These are phyloP conservation scores for Tupaia chinensis DNA, from an alignment of 2,113 vertebrate species.

Conservation along the genomic window DNA sequence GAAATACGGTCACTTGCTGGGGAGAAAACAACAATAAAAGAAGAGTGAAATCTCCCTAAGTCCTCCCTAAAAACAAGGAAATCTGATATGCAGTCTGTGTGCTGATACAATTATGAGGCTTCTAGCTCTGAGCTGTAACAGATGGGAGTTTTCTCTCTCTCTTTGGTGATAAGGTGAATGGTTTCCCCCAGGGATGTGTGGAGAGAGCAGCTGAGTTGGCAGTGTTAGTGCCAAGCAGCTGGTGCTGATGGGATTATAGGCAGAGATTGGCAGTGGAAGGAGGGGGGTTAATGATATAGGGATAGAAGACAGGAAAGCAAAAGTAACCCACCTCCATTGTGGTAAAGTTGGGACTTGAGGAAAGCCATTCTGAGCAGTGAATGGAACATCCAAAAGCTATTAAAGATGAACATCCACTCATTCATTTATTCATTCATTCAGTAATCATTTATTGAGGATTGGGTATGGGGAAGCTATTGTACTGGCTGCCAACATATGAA, in stretches of 20 bases:
- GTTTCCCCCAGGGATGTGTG: constrained; percentile 81
- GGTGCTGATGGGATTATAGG: constrained; percentile 57
- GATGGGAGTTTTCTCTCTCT: constrained; percentile 83
- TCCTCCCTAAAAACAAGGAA: constrained; percentile 78
- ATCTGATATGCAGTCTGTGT: constrained; percentile 80
- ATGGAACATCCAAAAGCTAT: not conserved
- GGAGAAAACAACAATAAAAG: constrained; percentile 82
- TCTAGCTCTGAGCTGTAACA: constrained; percentile 82
- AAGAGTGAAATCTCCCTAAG: constrained; percentile 81
- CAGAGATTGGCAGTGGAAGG: not conserved
- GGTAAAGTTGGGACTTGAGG: not conserved
- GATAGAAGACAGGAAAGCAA: not conserved
- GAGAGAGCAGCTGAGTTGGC: constrained; percentile 82
- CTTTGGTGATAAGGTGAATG: constrained; percentile 85
- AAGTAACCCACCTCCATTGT: not conserved
- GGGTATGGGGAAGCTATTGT: not conserved
- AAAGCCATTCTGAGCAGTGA: not conserved
- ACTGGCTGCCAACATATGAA: not conserved
- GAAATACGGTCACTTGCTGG: constrained; percentile 77
- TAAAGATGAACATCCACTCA: not conserved
- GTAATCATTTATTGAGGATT: not conserved
- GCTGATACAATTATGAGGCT: constrained; percentile 72
- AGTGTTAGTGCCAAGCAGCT: constrained; percentile 77
- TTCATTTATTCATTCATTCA: not conserved
- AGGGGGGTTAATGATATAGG: not conserved